Conservation (phyloP, 1,140 invertebrate species). For the Pentalonia nigronervosa region DNA sequence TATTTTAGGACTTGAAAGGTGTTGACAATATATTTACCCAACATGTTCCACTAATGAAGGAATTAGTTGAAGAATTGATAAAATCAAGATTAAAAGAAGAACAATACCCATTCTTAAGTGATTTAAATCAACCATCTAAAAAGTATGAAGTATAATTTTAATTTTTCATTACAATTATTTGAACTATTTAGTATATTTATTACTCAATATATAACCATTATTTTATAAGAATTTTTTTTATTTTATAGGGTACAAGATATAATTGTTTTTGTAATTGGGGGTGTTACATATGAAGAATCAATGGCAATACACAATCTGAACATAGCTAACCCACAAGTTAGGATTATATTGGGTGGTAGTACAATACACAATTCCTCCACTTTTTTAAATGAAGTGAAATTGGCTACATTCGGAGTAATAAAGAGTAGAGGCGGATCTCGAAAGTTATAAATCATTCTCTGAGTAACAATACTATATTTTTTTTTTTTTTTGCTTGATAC, state of each 20-base stretch:
- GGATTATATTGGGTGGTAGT: conserved; percentile 89
- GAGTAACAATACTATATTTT: not conserved
- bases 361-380: conserved; percentile 87
- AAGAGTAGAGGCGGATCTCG: conserved; percentile 43
- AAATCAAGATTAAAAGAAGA: conserved; percentile 86
- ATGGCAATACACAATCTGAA: conserved; percentile 86
- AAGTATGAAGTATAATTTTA: conserved; percentile 57
- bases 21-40: conserved; percentile 98
- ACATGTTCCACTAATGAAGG: conserved; percentile 85
- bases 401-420: conserved; percentile 46
- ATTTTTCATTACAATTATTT: not conserved
- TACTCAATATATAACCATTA: not conserved
- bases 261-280: conserved; percentile 94
- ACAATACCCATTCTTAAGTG: conserved; percentile 81
- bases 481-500: not conserved
- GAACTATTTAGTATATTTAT: not conserved
- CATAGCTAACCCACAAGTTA: conserved; percentile 72
- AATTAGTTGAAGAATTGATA: conserved; percentile 86
- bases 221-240: conserved; percentile 18
- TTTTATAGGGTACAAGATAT: conserved; percentile 82
- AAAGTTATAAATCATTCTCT: not conserved
- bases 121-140: conserved; percentile 61
- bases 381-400: conserved; percentile 76
- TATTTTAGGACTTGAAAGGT: conserved; percentile 78
- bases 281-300: conserved; percentile 96